Evolutionary conservation across 2,888 invertebrate genomes (phyloP), one percentile per base, ranked within the genome.

Genomic region (Griposia aprilina): DNA sequence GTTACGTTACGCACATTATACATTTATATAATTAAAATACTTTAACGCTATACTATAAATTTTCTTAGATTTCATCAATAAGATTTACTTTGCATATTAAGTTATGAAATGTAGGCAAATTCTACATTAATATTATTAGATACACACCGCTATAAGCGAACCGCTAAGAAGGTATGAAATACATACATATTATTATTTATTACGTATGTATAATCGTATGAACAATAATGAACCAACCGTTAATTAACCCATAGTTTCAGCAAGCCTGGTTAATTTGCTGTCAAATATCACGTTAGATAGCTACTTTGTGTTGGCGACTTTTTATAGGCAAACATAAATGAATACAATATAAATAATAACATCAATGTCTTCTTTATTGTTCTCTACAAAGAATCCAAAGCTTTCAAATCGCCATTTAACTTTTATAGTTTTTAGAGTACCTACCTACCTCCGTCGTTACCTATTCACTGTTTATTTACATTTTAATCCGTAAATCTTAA

Each of bases 401-500:
- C 48, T 76, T 66, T 48, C n/a, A 67, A 82, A 57, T 36, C 26
- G 11, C 67, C 20, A 57, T 52, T 68, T 57, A 26, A 76, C 2
- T 68, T 67, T 76, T 26, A 50, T n/a, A 48, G 48, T 62, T 3
- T 76, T 63, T 59, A 23, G 60, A 60, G 45, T 66, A 52, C 45
- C 10, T 41, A 41, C 30, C 41, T 2, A 45, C 10, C 45, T 0
- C 0, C 30, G 41, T 41, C 30, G 17, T 52, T n/a, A 36, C 15
- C 20, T 55, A 55, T 67, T 71, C 26, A 74, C 36, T 79, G 30
- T 70, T 70, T 83, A 71, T 63, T 72, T 81, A 78, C 50, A 60
- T 48, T 72, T 63, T 67, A 50, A 83, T 78, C 65, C 69, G 60
- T 76, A 85, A 82, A 79, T 85, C 72, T 63, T 67, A 71, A 60